Percentiles rank a stretch among this genome's conserved stretches.
phyloP scores from a whole-genome alignment of 2,797 vertebrate species.

The Acanthiza pusilla region DNA sequence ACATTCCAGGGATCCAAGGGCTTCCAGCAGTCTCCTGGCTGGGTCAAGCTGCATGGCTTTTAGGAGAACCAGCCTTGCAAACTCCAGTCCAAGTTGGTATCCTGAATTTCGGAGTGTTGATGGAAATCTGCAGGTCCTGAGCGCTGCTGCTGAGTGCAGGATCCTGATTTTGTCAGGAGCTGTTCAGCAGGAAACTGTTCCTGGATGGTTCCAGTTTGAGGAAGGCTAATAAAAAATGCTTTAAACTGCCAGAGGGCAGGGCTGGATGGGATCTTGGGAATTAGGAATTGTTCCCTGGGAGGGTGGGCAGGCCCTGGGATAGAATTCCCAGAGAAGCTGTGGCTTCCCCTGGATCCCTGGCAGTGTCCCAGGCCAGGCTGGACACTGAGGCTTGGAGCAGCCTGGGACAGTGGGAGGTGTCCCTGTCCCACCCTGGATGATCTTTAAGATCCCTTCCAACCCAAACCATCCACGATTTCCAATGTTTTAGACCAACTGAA shows the following conservation, averaged over 20 bases:
- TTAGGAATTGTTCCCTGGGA: not conserved
- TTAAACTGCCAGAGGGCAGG: not conserved
- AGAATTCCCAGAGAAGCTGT: not conserved
- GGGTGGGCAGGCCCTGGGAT: rapidly evolving
- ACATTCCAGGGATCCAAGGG: not conserved
- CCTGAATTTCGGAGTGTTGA: not conserved
- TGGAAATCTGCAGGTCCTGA: not conserved
- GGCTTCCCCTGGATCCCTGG: not conserved
- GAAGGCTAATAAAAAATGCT: not conserved
- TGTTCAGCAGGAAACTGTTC: not conserved
- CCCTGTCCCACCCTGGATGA: not conserved
- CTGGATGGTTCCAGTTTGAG: not conserved
- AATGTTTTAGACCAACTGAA: not conserved
- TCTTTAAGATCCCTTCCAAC: rapidly evolving
- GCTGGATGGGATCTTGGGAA: rapidly evolving
- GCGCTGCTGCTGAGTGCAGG: not conserved
- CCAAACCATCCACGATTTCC: not conserved
- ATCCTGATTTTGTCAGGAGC: not conserved
- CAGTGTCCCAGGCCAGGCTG: not conserved
- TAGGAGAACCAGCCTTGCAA: not conserved
- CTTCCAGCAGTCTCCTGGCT: not conserved
- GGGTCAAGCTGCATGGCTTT: not conserved
- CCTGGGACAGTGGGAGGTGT: not conserved
- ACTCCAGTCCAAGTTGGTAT: not conserved
- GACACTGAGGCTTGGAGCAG: not conserved